Conservation (phyloP, 1,140 invertebrate genomes). For the Trichoplusia ni region DNA sequence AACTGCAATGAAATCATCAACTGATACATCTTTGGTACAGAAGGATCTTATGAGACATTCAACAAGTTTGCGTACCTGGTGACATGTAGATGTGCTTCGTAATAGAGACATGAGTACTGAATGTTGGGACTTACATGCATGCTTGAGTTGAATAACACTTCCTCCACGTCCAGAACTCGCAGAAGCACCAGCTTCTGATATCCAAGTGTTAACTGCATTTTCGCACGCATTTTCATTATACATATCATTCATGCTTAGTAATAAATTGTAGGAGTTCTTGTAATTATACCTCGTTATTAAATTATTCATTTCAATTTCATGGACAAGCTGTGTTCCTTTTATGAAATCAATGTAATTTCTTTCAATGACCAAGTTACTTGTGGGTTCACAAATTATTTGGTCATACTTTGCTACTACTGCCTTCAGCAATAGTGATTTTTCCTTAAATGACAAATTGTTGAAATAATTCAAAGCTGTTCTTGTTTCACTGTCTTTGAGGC, state of each 20-base stretch:
- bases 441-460: slow-evolving; percentile 48
- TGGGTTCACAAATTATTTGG: slow-evolving; percentile 55
- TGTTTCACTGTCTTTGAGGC: slow-evolving; percentile 64
- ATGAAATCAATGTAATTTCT: slow-evolving; percentile 74
- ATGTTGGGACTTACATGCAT: slow-evolving; percentile 43
- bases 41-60: slow-evolving; percentile 52
- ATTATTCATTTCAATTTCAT: slow-evolving; percentile 51
- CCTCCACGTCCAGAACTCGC: slow-evolving; percentile 51
- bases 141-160: slow-evolving; percentile 52
- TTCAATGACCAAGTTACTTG: slow-evolving; percentile 49
- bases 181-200: slow-evolving; percentile 37
- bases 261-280: slow-evolving; percentile 65
- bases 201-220: slow-evolving; percentile 44
- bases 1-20: slow-evolving; percentile 37
- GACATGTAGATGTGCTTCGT: slow-evolving; percentile 53
- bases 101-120: slow-evolving; percentile 50
- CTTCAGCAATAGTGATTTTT: slow-evolving; percentile 59
- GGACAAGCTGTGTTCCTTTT: slow-evolving; percentile 59
- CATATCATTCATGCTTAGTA: slow-evolving; percentile 57
- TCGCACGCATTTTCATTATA: slow-evolving; percentile 49
- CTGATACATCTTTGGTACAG: slow-evolving; percentile 28
- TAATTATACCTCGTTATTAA: slow-evolving; percentile 71
- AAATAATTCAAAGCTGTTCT: slow-evolving; percentile 66
- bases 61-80: slow-evolving; percentile 54
- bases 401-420: slow-evolving; percentile 66